Conservation (phyloP, 53 echinoderm and acorn worm species). For the Arbacia lixula region DNA sequence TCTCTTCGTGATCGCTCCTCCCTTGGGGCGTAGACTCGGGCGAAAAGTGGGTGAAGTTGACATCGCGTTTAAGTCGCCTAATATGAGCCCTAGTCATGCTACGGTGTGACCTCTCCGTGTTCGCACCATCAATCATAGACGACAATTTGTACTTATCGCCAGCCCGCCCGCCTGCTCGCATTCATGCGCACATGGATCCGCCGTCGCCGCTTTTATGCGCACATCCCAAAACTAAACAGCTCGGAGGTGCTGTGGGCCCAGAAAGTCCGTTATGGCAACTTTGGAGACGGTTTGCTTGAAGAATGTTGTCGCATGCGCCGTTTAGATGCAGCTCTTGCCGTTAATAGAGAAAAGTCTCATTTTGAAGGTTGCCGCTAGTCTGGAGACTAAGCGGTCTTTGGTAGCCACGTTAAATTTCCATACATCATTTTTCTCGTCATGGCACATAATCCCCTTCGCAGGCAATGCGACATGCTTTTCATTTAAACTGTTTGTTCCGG, state of each 20-base stretch:
- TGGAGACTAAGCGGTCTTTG: not conserved
- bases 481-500: slow-evolving; percentile 32
- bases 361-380: slow-evolving; percentile 12
- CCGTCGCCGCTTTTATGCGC: too few species aligned
- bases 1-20: not conserved
- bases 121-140: slow-evolving; percentile 35
- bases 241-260: too few species aligned
- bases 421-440: slow-evolving; percentile 32
- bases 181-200: too few species aligned
- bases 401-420: not conserved
- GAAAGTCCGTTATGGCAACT: too few species aligned
- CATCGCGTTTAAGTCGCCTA: slow-evolving; percentile 16
- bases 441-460: slow-evolving; percentile 3
- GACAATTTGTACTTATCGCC: slow-evolving; percentile 46
- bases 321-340: too few species aligned
- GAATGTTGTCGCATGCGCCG: too few species aligned
- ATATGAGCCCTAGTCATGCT: slow-evolving; percentile 17
- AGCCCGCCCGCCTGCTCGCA: not conserved
- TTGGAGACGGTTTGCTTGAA: too few species aligned
- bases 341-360: slow-evolving; percentile 34
- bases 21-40: not conserved
- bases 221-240: too few species aligned
- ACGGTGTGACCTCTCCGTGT: slow-evolving; percentile 8
- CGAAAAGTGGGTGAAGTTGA: slow-evolving; percentile 14
- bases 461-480: slow-evolving; percentile 27